Base-by-base conservation (phyloP, 2,797 vertebrate species). In the Mallotus villosus region DNA sequence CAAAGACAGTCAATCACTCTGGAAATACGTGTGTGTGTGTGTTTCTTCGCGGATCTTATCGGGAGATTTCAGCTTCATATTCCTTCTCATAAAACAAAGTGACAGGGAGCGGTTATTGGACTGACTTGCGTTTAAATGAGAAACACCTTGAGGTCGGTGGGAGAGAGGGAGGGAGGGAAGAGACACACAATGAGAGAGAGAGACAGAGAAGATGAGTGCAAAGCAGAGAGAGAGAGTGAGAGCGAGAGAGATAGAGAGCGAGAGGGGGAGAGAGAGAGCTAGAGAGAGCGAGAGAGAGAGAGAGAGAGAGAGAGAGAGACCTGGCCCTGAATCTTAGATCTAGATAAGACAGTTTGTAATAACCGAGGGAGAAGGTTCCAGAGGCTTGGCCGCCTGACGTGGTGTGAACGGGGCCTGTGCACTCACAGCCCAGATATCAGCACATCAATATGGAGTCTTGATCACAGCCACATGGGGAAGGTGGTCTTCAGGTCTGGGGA, bases 381-480 rank as follows among this genome's bases (percentile, higher is more conserved):
- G 70, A 22, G 14, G 51, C 14, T 53, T 1, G 66, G 73, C 64
- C 63, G 70, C 64, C 57, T 68, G 76, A 76, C 80, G 69, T 62
- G 68, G 58, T 69, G 68, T 78, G 65, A 78, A 74, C 62, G 78
- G 78, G 25, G 73, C 75, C 73, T 49, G 24, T 4, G 51, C 17
- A 21, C 67, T 29, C 55, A 67, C 22, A 62, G 64, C 58, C 29
- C 67, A 53, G 57, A 27, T 74, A 63, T 25, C 71, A 71, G 75
- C 78, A 74, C 63, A 78, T 72, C 73, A 78, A 74, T 72, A 67
- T 17, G 71, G 73, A 78, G 77, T 69, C 81, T 77, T 74, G 72
- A 84, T 82, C 72, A 55, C 4, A 74, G 69, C 76, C 80, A 78
- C 71, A 78, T 75, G 80, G 68, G 71, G 72, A 61, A 0, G 55